A percentile compares a stretch with the other conserved stretches of the same genome.
Evolutionary conservation across 2,113 vertebrate genomes (phyloP).

Genomic region (Zosterops lateralis): DNA sequence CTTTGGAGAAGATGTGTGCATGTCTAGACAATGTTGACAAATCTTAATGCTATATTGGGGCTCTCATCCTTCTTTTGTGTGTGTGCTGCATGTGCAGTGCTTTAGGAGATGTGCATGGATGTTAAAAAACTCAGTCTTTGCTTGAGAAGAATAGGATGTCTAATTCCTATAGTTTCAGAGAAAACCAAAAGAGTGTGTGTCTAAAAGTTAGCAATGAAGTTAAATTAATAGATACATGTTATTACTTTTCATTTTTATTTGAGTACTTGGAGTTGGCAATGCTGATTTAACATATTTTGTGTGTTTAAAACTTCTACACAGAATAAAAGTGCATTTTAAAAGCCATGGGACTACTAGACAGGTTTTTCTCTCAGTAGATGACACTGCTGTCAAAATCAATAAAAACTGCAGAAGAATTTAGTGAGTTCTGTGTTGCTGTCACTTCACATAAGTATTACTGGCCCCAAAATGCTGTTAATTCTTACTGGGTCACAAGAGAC

Average conservation of each 20-base stretch:
- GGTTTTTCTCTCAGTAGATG: neutral
- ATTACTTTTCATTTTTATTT: neutral
- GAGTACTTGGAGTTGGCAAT: neutral
- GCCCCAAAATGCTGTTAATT: slow-evolving; percentile 22
- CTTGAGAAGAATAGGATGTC: neutral
- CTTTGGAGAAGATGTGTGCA: neutral
- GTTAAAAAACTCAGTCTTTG: neutral
- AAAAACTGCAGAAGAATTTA: slow-evolving; percentile 18
- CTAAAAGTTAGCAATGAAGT: neutral
- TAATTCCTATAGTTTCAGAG: neutral
- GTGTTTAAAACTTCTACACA: neutral
- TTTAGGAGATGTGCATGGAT: neutral
- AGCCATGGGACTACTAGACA: neutral
- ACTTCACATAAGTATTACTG: slow-evolving; percentile 35
- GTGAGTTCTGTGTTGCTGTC: slow-evolving; percentile 5
- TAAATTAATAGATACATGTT: neutral
- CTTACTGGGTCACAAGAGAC: slow-evolving; percentile 6
- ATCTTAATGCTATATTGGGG: neutral
- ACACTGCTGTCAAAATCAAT: slow-evolving; percentile 49
- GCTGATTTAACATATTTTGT: neutral
- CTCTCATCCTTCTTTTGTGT: neutral
- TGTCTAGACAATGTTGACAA: neutral
- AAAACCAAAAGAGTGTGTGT: neutral
- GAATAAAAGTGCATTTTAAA: slow-evolving; percentile 33
- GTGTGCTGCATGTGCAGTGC: neutral